These are phyloP conservation scores for Chloroceryle aenea DNA, from an alignment of 2,113 vertebrate species.

Conservation along the genomic window DNA sequence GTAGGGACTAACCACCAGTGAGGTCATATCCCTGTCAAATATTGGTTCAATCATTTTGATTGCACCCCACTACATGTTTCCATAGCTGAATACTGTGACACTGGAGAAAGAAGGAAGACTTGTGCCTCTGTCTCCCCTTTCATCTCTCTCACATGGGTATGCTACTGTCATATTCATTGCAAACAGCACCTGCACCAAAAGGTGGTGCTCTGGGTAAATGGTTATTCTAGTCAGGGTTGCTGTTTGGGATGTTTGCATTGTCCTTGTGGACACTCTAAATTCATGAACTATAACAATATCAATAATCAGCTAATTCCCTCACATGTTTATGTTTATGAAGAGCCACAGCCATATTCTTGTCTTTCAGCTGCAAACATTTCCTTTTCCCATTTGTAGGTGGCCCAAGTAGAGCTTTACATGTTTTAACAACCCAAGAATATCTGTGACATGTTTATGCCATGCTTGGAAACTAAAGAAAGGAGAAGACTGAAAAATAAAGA, in stretches of 20 bases:
- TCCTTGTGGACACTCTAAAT: not conserved
- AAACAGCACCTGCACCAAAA: not conserved
- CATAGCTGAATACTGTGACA: not conserved
- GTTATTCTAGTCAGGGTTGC: not conserved
- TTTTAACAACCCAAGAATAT: not conserved
- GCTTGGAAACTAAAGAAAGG: not conserved
- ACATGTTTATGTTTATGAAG: rapidly evolving
- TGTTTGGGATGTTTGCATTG: not conserved
- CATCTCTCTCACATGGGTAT: rapidly evolving
- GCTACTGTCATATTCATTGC: rapidly evolving
- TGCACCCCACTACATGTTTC: not conserved
- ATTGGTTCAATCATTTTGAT: not conserved
- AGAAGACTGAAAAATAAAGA: not conserved
- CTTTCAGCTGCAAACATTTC: not conserved
- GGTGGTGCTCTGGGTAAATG: not conserved
- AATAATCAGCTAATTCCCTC: not conserved
- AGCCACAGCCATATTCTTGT: not conserved
- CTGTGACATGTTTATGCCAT: not conserved
- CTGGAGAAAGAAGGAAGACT: not conserved
- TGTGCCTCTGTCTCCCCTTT: not conserved
- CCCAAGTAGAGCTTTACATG: not conserved
- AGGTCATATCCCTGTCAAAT: not conserved
- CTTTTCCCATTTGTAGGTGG: not conserved
- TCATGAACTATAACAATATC: not conserved
- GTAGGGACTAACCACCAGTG: not conserved